Evolutionary conservation across 1,140 invertebrate genomes (phyloP), one percentile per base, ranked within the genome.

Genomic region (Plodia interpunctella): DNA sequence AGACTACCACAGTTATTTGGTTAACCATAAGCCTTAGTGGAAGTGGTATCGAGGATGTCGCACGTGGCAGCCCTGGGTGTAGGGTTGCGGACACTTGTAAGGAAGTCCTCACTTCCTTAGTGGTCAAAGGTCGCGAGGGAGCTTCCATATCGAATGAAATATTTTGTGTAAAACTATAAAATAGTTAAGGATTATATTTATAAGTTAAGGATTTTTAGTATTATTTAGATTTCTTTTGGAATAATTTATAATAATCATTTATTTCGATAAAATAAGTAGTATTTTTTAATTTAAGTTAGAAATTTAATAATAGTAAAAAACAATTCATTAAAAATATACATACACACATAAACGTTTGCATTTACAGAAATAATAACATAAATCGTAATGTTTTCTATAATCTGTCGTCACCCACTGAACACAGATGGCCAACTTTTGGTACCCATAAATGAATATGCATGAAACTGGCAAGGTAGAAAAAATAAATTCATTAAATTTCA

Each of bases 41-140:
- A 67, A 60, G 65, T 67, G 65, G 68, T 70, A 35, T 60, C 52
- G 57, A 35, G 71, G 71, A 74, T 70, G 65, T 73, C 38, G 63
- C 71, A 74, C 71, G 71, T 74, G 71, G 13, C 38, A 35, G 11
- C 19, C 8, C 21, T 18, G 44, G 44, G 62, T 59, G 54, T 38
- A 21, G 25, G 44, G 52, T 68, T 62, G 30, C 56, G 35, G 38
- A 20, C 49, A 51, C 49, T 51, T 51, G 49, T 5, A 18, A 51
- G 17, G 49, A 19, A 11, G 18, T 25, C 20, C 10, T 9, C 17
- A 19, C 18, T 19, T 51, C 49, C 49, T 51, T 11, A 35, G 18
- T 51, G 20, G 18, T 20, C 10, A 17, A 51, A 51, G 49, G 49
- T 51, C 49, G 18, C n/a, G 49, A 49, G 10, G 32, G 15, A 49